Evolutionary conservation across 2,888 invertebrate genomes (phyloP).

Genomic region (Alloscopus bannaensis): DNA sequence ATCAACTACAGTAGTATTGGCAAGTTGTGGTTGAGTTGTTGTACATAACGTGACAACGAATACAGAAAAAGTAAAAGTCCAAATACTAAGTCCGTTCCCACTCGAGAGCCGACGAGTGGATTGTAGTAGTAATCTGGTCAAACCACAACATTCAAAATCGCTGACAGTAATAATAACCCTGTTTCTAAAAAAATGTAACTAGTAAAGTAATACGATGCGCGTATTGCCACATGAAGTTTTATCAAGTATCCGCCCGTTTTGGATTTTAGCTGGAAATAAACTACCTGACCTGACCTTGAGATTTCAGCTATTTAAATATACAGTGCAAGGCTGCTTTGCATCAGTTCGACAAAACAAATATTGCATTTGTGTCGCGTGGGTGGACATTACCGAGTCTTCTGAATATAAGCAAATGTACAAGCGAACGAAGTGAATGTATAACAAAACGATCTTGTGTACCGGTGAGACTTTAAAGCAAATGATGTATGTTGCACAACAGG

Average conservation of each 20-base stretch:
- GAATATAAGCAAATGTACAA: slow-evolving; percentile 8
- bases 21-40: slow-evolving; percentile 15
- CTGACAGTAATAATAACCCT: slow-evolving; percentile 34
- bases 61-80: slow-evolving; percentile 33
- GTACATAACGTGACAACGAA: slow-evolving; percentile 7
- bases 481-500: not conserved
- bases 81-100: slow-evolving; percentile 12
- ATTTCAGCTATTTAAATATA: not conserved
- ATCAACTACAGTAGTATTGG: slow-evolving; percentile 21
- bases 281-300: slow-evolving; percentile 11
- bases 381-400: slow-evolving; percentile 1
- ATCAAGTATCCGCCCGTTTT: not conserved
- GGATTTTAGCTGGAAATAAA: slow-evolving; percentile 14
- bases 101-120: slow-evolving; percentile 6
- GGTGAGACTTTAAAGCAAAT: slow-evolving; percentile 28
- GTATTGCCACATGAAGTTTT: slow-evolving; percentile 41
- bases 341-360: not conserved
- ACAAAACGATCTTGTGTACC: slow-evolving; percentile 7
- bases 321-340: too few relatives aligned
- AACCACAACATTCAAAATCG: slow-evolving; percentile 20
- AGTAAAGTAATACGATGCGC: slow-evolving; percentile 19
- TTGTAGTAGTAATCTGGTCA: not conserved
- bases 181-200: slow-evolving; percentile 52
- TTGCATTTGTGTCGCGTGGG: not conserved
- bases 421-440: slow-evolving; percentile 4